Percentiles rank a stretch among this genome's conserved stretches.
Conservation (phyloP, 2,113 vertebrate genomes). For the Macquaria australasica region DNA sequence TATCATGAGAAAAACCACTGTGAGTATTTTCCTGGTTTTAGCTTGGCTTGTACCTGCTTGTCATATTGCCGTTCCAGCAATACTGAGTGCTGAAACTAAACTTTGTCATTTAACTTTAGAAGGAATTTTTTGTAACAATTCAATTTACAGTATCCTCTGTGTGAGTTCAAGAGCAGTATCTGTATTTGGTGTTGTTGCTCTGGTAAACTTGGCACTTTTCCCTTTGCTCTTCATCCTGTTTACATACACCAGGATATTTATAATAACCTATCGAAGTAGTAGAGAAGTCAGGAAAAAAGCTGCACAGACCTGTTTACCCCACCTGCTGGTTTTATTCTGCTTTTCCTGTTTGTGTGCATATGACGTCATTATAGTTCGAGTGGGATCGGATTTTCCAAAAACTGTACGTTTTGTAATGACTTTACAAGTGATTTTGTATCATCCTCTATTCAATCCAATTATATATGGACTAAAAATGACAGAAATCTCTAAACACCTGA, state of each 20-base stretch:
- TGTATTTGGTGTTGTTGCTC: neutral
- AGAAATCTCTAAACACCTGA: constrained; percentile 47
- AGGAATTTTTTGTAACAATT: constrained; percentile 34
- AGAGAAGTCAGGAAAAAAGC: constrained; percentile 46
- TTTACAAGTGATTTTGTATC: constrained; percentile 37
- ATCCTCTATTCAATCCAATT: constrained; percentile 56
- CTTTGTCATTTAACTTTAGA: neutral
- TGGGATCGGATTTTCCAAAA: constrained; percentile 34
- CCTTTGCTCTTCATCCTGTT: constrained; percentile 54
- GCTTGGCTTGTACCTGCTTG: constrained; percentile 16
- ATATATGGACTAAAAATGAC: constrained; percentile 62
- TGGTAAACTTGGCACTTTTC: neutral
- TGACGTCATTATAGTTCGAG: constrained; percentile 6
- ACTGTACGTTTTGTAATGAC: constrained; percentile 33
- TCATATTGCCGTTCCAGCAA: neutral
- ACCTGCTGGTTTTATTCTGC: constrained; percentile 47
- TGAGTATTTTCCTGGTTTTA: neutral
- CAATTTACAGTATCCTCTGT: constrained; percentile 32
- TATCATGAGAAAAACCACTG: constrained; percentile 9
- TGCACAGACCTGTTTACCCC: constrained; percentile 58
- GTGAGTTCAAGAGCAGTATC: neutral
- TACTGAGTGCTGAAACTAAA: neutral
- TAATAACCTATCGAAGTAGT: neutral
- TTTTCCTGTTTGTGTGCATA: constrained; percentile 24
- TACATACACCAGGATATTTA: constrained; percentile 48